Percentiles rank a stretch among this genome's conserved stretches.
Evolutionary conservation across 2,797 vertebrate genomes (phyloP).

Genomic region (Aselliscus stoliczkanus): DNA sequence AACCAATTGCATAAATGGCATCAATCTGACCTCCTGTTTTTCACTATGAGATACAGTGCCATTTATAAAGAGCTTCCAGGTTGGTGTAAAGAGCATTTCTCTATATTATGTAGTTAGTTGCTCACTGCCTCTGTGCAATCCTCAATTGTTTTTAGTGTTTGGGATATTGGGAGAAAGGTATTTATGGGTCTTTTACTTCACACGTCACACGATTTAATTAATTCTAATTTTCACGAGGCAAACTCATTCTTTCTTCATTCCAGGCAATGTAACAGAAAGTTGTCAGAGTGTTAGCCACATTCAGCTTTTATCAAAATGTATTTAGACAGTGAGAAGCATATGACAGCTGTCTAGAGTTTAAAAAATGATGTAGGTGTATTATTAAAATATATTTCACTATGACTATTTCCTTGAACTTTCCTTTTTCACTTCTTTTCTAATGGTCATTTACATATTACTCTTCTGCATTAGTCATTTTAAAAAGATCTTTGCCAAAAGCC

Average conservation of each 20-base stretch:
- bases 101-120: not conserved
- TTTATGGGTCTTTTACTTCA: not conserved
- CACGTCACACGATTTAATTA: constrained; percentile 24
- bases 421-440: not conserved
- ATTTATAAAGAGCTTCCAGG: constrained; percentile 48
- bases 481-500: not conserved
- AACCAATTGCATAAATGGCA: not conserved
- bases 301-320: not conserved
- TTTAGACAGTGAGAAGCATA: not conserved
- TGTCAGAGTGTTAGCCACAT: constrained; percentile 36
- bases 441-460: not conserved
- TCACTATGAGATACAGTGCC: not conserved
- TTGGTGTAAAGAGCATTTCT: not conserved
- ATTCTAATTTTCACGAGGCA: constrained; percentile 9
- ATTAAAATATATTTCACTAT: not conserved
- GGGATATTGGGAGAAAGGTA: not conserved
- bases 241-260: constrained; percentile 56
- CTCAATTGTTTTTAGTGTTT: constrained; percentile 36
- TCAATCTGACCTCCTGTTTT: not conserved
- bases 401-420: not conserved
- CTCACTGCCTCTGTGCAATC: not conserved
- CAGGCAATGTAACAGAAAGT: constrained; percentile 50
- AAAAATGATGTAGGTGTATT: not conserved
- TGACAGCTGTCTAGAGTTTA: not conserved
- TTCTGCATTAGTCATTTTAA: not conserved